Conservation (phyloP, 2,888 invertebrate species). For the Drosophila imparisetae region DNA sequence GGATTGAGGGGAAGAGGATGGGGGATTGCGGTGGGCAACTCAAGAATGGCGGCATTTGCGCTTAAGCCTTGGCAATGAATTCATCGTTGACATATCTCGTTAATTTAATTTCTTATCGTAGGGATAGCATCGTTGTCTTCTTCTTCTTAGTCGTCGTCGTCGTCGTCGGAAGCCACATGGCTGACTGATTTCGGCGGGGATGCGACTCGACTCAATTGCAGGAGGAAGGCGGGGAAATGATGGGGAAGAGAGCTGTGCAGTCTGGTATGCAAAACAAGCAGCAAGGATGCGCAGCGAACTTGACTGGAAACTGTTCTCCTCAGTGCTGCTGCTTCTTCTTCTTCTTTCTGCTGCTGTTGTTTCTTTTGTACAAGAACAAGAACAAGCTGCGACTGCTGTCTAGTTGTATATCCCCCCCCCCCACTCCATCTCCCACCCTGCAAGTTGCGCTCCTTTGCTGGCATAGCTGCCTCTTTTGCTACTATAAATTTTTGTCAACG, state of each 20-base stretch:
- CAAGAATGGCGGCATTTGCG: conserved; percentile 84
- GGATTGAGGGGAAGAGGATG: background rate
- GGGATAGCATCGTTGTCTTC: conserved; percentile 79
- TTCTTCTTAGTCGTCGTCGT: conserved; percentile 25
- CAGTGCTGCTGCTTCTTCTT: conserved; percentile 21
- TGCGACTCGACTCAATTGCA: conserved; percentile 21
- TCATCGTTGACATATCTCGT: conserved; percentile 85
- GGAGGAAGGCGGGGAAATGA: background rate
- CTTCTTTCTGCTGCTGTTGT: conserved; percentile 16
- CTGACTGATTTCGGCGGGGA: conserved; percentile 65
- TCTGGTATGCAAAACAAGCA: conserved; percentile 78
- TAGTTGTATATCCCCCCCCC: conserved; percentile 22
- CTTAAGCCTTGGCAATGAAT: conserved; percentile 84
- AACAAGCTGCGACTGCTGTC: conserved; percentile 37
- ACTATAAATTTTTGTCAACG: conserved; percentile 81
- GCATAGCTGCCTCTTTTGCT: conserved; percentile 53
- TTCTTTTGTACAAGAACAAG: conserved; percentile 29
- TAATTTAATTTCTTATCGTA: conserved; percentile 85
- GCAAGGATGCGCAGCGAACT: conserved; percentile 66
- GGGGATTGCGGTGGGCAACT: conserved; percentile 40
- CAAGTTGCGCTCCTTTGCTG: conserved; percentile 11
- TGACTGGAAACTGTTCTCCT: conserved; percentile 25
- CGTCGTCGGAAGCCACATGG: conserved; percentile 73
- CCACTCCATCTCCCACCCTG: background rate
- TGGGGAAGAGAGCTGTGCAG: conserved; percentile 32